These are phyloP conservation scores for Crotophaga sulcirostris DNA, from an alignment of 2,113 vertebrate species.

Conservation along the genomic window DNA sequence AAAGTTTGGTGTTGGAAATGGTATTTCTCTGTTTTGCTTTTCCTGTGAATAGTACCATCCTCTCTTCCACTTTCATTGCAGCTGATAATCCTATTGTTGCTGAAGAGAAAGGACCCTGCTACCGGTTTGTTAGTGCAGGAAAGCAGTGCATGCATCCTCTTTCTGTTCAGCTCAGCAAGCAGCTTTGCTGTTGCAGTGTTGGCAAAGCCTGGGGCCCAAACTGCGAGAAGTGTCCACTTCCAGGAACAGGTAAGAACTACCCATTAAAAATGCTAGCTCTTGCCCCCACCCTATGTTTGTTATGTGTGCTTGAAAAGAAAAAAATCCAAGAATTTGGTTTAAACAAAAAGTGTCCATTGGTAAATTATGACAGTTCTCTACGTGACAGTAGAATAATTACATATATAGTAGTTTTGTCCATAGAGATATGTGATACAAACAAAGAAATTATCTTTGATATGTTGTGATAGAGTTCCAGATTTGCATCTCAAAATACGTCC, in stretches of 20 bases:
- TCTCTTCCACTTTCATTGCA: conserved; percentile 77
- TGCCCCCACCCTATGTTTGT: background rate
- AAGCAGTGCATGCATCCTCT: conserved; percentile 96
- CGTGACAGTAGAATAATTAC: background rate
- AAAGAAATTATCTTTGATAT: background rate
- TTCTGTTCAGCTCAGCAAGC: conserved; percentile 94
- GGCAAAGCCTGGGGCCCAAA: conserved; percentile 97
- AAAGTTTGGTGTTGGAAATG: conserved; percentile 62
- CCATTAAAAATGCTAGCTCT: background rate
- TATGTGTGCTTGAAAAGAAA: background rate
- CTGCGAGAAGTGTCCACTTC: conserved; percentile 94
- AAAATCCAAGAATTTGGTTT: background rate
- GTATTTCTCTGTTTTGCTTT: conserved; percentile 45
- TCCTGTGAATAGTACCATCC: conserved; percentile 26
- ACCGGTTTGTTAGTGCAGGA: conserved; percentile 91
- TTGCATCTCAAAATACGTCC: background rate
- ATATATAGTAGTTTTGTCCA: background rate
- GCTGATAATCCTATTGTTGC: conserved; percentile 84
- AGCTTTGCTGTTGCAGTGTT: conserved; percentile 99
- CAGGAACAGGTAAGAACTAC: conserved; percentile 93
- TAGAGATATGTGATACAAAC: background rate
- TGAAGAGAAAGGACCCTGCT: conserved; percentile 96
- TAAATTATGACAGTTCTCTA: background rate
- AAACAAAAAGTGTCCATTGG: background rate
- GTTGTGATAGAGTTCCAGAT: background rate